Evolutionary conservation across 2,797 vertebrate genomes (phyloP).

Genomic region (Sus cebifrons): DNA sequence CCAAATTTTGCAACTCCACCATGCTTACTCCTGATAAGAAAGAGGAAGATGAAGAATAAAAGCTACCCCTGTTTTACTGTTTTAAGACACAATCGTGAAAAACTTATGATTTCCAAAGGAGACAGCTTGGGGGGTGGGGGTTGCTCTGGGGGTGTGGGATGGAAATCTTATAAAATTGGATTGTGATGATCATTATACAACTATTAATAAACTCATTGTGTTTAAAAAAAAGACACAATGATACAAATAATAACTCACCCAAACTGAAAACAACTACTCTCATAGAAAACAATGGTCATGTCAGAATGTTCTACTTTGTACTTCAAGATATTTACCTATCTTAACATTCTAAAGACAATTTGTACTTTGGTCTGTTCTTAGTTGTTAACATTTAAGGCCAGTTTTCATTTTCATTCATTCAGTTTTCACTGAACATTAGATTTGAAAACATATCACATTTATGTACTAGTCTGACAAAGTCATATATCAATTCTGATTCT

Average conservation of each 20-base stretch:
- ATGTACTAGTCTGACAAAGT: neutral
- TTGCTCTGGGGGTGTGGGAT: too few relatives aligned
- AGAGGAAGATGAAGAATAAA: neutral
- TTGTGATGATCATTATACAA: too few relatives aligned
- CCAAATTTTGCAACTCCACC: neutral
- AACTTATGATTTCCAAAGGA: too few relatives aligned
- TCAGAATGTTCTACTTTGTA: neutral
- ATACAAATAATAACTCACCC: neutral
- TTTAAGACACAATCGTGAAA: neutral
- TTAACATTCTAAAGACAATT: neutral
- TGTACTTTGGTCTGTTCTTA: neutral
- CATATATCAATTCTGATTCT: neutral
- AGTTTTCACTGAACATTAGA: neutral
- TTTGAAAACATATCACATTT: neutral
- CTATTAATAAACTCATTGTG: too few relatives aligned
- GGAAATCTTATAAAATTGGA: too few relatives aligned
- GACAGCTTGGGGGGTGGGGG: too few relatives aligned
- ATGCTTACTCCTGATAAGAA: neutral
- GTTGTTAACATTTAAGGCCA: neutral
- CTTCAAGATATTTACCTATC: neutral
- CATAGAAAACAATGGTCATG: neutral
- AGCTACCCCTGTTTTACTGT: neutral
- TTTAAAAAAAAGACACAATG: neutral
- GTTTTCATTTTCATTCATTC: neutral
- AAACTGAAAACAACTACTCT: neutral